Percentiles rank a stretch among this genome's conserved stretches.
phyloP scores from a whole-genome alignment of 2,113 vertebrate species.

The Opisthocomus hoazin region DNA sequence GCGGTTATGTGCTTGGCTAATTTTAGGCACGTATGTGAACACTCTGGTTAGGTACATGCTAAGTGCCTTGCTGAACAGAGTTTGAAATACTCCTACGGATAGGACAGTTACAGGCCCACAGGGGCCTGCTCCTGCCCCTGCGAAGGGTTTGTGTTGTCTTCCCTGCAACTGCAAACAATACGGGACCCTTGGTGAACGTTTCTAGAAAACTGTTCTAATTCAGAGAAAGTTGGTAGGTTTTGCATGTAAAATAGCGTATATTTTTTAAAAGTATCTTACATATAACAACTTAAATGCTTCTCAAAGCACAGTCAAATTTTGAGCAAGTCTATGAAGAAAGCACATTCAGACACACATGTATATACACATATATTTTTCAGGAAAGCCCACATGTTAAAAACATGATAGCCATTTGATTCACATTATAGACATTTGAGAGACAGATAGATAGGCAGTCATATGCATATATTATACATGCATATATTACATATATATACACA shows the following conservation, averaged over 20 bases:
- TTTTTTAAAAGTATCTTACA: background rate
- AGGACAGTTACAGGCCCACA: background rate
- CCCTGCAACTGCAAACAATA: background rate
- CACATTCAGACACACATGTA: background rate
- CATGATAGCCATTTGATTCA: background rate
- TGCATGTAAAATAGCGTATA: background rate
- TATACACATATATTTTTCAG: rapidly evolving
- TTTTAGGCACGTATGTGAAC: background rate
- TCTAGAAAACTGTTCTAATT: background rate
- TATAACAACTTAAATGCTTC: background rate
- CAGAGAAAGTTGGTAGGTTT: background rate
- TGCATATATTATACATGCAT: background rate
- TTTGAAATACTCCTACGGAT: background rate
- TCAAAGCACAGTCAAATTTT: background rate
- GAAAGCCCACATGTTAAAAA: background rate
- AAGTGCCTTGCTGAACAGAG: background rate
- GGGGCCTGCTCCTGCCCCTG: background rate
- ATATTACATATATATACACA: background rate
- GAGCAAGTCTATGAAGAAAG: background rate
- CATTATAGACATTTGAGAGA: background rate
- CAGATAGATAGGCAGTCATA: background rate
- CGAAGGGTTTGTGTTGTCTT: background rate
- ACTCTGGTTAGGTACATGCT: background rate
- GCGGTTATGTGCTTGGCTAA: background rate
- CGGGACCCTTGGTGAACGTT: rapidly evolving